Conservation (phyloP, 2,797 vertebrate genomes). For the Melanotaenia boesemani region DNA sequence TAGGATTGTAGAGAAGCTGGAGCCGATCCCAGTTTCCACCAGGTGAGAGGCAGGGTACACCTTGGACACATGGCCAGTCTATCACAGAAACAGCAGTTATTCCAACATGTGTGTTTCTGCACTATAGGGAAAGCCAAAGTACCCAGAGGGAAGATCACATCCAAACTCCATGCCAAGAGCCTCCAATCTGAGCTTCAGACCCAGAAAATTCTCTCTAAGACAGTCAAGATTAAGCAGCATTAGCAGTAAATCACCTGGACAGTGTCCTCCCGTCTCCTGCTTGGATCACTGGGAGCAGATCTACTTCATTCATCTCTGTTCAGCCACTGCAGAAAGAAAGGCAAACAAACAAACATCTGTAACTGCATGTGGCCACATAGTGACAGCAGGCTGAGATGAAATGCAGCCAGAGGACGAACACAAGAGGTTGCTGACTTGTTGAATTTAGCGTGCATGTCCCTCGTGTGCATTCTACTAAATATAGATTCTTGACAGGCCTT, state of each 20-base stretch:
- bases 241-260: slow-evolving; percentile 73
- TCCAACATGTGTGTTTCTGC: too few relatives aligned
- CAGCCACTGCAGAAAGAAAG: slow-evolving; percentile 48
- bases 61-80: too few relatives aligned
- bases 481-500: slow-evolving; percentile 18
- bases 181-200: not conserved
- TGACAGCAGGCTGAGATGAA: not conserved
- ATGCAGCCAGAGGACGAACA: not conserved
- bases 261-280: slow-evolving; percentile 74
- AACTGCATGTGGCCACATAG: not conserved
- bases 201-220: not conserved
- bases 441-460: not conserved
- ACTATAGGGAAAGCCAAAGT: too few relatives aligned
- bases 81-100: too few relatives aligned
- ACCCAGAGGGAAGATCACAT: too few relatives aligned
- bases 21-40: too few relatives aligned
- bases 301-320: slow-evolving; percentile 73
- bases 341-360: not conserved
- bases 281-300: slow-evolving; percentile 65
- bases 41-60: too few relatives aligned
- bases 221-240: not conserved
- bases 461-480: slow-evolving; percentile 2
- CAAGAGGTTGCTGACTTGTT: slow-evolving; percentile 1
- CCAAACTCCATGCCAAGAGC: too few relatives aligned
- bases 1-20: not conserved